Percentiles rank a stretch among this genome's conserved stretches.
Evolutionary conservation across 2,113 vertebrate genomes (phyloP).

Genomic region (Scolopax mira): DNA sequence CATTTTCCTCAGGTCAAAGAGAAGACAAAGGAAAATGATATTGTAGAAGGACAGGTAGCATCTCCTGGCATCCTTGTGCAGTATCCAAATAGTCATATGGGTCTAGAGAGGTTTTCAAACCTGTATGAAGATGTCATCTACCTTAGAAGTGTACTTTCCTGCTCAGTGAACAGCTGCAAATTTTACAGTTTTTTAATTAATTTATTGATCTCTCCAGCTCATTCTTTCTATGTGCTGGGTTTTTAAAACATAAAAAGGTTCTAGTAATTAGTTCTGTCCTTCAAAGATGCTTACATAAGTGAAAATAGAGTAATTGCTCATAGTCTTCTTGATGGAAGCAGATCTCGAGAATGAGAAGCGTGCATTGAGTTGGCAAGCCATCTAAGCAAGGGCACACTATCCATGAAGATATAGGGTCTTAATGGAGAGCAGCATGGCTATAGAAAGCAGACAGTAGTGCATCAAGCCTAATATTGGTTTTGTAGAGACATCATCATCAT

Average conservation of each 20-base stretch:
- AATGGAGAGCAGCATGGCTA: neutral
- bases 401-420: rapidly evolving
- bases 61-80: neutral
- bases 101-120: neutral
- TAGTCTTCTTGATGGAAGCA: neutral
- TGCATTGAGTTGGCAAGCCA: neutral
- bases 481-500: neutral
- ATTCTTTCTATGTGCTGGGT: neutral
- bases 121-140: neutral
- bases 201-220: neutral
- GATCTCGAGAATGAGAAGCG: neutral
- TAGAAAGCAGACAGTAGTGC: neutral
- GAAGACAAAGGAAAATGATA: neutral
- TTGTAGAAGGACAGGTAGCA: neutral
- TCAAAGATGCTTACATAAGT: neutral
- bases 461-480: neutral
- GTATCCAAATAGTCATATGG: neutral
- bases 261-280: neutral
- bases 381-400: neutral
- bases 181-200: neutral
- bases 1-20: neutral
- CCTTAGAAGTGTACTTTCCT: neutral
- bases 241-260: neutral
- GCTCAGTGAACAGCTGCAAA: neutral
- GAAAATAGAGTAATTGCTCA: neutral